These are phyloP conservation scores for Meleagris gallopavo DNA, from an alignment of 2,113 vertebrate genomes.

Conservation along the genomic window DNA sequence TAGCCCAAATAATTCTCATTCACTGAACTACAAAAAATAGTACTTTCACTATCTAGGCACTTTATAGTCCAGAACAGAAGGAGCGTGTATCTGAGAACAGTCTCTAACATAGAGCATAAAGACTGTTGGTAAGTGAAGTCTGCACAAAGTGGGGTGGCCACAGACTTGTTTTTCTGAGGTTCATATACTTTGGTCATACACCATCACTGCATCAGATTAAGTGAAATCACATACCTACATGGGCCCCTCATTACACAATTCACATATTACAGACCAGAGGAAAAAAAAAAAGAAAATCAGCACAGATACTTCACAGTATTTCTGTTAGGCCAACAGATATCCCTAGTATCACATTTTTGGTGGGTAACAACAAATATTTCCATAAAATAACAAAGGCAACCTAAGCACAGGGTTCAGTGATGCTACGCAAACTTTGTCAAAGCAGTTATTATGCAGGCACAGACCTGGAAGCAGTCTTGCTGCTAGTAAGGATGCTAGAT, in stretches of 20 bases:
- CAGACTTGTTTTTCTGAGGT: neutral
- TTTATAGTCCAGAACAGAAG: neutral
- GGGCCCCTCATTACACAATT: neutral
- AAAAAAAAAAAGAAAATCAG: neutral
- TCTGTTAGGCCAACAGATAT: neutral
- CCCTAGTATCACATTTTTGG: neutral
- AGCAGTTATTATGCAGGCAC: neutral
- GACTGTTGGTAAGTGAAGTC: no score
- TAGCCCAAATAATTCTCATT: neutral
- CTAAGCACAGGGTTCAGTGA: neutral
- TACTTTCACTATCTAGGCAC: neutral
- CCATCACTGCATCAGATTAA: neutral
- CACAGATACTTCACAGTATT: rapidly evolving
- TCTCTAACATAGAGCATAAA: rapidly evolving
- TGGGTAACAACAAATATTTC: neutral
- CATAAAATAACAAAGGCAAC: neutral
- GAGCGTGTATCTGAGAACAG: neutral
- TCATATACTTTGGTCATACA: neutral
- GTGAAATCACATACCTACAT: rapidly evolving
- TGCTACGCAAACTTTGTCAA: neutral
- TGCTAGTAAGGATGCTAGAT: rapidly evolving
- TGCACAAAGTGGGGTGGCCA: neutral
- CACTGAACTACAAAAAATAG: neutral
- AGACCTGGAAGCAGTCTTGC: neutral
- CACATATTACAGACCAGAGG: neutral